Evolutionary conservation across 2,797 vertebrate species (phyloP).

Genomic region (Pangasius larnaudii): DNA sequence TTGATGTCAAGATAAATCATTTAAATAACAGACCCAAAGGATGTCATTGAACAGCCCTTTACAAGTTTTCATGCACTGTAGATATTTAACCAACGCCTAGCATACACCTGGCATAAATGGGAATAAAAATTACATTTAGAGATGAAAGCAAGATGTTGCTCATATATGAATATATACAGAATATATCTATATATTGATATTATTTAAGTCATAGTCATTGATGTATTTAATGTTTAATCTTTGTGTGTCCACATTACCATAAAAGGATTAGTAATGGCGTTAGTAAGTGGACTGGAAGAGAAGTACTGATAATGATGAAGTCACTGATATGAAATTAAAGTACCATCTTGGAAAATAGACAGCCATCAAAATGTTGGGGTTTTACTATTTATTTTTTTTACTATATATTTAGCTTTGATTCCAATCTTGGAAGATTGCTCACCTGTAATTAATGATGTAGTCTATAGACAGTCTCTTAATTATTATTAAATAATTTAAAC

Average conservation of each 20-base stretch:
- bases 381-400: background rate
- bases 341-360: background rate
- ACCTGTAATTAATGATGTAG: too few relatives aligned
- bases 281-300: background rate
- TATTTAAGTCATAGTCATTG: background rate
- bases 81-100: background rate
- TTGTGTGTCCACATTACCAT: too few relatives aligned
- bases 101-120: too few relatives aligned
- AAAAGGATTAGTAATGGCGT: background rate
- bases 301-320: background rate
- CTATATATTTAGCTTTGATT: background rate
- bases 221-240: too few relatives aligned
- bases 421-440: background rate
- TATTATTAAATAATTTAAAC: background rate
- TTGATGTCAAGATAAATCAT: background rate
- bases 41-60: background rate
- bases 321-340: background rate
- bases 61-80: background rate
- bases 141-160: too few relatives aligned
- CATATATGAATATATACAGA: too few relatives aligned
- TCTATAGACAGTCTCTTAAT: background rate
- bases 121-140: too few relatives aligned
- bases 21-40: background rate
- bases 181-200: too few relatives aligned
- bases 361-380: background rate